Evolutionary conservation across 2,113 vertebrate species (phyloP).

Genomic region (Manacus vitellinus): DNA sequence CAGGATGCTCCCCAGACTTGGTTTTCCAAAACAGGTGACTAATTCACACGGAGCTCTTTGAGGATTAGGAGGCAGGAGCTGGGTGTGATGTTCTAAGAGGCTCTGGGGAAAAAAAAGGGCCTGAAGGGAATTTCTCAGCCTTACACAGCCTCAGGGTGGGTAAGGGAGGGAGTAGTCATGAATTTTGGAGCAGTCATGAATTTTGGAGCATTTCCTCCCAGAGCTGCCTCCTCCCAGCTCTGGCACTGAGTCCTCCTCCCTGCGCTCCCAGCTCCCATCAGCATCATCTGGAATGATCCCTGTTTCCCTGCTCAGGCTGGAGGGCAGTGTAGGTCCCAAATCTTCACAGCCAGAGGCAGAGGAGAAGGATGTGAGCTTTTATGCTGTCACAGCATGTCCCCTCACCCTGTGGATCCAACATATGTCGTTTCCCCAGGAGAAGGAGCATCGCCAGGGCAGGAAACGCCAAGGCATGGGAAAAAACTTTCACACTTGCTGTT

Average conservation of each 20-base stretch:
- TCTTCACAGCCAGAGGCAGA: not conserved
- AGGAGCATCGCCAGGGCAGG: not conserved
- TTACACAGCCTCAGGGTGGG: not conserved
- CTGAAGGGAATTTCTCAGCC: not conserved
- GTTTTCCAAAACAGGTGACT: not conserved
- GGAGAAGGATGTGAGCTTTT: not conserved
- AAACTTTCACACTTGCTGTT: not conserved
- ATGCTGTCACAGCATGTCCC: not conserved
- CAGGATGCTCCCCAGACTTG: not conserved
- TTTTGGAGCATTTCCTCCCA: not conserved
- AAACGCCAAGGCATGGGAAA: conserved; percentile 25
- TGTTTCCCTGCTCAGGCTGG: not conserved
- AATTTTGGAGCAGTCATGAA: not conserved
- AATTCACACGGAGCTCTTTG: not conserved
- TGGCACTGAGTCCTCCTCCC: not conserved
- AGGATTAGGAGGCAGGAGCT: not conserved
- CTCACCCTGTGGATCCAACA: not conserved
- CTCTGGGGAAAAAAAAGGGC: not conserved
- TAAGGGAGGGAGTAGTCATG: not conserved
- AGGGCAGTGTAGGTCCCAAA: not conserved
- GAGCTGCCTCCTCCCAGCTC: not conserved
- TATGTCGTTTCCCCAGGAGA: not conserved
- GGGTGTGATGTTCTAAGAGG: not conserved
- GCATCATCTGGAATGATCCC: not conserved
- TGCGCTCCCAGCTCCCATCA: not conserved